These are phyloP conservation scores for Rhegmatorhina hoffmannsi DNA, from an alignment of 2,113 vertebrate genomes.

Conservation along the genomic window DNA sequence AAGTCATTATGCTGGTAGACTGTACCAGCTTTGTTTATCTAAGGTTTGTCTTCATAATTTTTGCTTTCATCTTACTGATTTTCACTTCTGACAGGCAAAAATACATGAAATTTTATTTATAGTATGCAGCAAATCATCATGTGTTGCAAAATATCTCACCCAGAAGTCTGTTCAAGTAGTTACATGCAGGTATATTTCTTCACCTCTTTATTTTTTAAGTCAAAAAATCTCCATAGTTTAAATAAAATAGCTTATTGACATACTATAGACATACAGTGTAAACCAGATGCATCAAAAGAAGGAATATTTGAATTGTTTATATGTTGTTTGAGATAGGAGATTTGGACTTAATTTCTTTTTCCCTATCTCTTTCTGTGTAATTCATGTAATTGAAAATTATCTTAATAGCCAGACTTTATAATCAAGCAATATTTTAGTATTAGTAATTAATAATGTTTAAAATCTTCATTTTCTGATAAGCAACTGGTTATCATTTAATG, in stretches of 20 bases:
- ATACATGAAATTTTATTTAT: neutral
- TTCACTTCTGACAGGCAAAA: neutral
- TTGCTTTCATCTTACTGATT: neutral
- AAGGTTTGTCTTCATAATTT: neutral
- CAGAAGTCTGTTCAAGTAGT: neutral
- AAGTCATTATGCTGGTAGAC: neutral
- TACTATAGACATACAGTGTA: neutral
- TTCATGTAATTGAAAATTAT: neutral
- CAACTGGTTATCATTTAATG: neutral
- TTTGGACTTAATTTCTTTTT: neutral
- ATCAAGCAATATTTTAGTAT: neutral
- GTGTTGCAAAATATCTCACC: neutral
- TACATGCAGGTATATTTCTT: neutral
- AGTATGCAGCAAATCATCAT: neutral
- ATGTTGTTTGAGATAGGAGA: accelerated
- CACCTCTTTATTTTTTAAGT: neutral
- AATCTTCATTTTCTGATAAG: neutral
- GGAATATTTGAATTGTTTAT: neutral
- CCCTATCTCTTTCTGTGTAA: neutral
- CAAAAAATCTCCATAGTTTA: neutral
- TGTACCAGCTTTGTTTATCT: neutral
- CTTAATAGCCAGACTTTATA: neutral
- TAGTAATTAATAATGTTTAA: neutral
- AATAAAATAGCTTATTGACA: neutral
- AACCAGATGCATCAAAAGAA: neutral